Evolutionary conservation across 2,113 vertebrate genomes (phyloP).

Genomic region (Canis aureus): DNA sequence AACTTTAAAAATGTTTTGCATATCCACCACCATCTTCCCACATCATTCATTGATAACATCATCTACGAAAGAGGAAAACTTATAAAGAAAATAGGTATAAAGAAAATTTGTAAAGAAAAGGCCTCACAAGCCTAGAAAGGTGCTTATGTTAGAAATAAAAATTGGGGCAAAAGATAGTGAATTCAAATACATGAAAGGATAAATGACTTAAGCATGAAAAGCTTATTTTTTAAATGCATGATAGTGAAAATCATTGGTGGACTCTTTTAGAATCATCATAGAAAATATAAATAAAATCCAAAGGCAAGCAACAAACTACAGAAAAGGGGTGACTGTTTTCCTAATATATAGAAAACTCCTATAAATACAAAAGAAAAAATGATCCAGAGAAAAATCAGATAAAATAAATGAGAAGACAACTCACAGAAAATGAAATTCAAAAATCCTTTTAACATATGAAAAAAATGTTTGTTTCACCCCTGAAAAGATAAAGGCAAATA

Average conservation of each 20-base stretch:
- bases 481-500: not conserved
- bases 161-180: not conserved
- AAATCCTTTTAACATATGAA: not conserved
- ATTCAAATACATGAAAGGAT: not conserved
- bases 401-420: not conserved
- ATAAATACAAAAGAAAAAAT: not conserved
- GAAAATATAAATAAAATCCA: not conserved
- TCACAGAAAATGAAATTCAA: not conserved
- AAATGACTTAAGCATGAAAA: not conserved
- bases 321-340: not conserved
- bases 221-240: not conserved
- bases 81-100: not conserved
- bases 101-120: not conserved
- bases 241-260: not conserved
- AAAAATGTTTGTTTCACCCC: not conserved
- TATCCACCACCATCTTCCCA: not conserved
- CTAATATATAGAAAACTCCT: not conserved
- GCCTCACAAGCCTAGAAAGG: not conserved
- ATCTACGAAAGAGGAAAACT: not conserved
- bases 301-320: not conserved
- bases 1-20: not conserved
- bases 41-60: not conserved
- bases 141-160: not conserved
- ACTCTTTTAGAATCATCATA: not conserved
- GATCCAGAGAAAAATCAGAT: not conserved